A percentile compares a stretch with the other conserved stretches of the same genome.
These are phyloP conservation scores for Nemurella pictetii DNA, from an alignment of 2,888 invertebrate genomes.

Conservation along the genomic window DNA sequence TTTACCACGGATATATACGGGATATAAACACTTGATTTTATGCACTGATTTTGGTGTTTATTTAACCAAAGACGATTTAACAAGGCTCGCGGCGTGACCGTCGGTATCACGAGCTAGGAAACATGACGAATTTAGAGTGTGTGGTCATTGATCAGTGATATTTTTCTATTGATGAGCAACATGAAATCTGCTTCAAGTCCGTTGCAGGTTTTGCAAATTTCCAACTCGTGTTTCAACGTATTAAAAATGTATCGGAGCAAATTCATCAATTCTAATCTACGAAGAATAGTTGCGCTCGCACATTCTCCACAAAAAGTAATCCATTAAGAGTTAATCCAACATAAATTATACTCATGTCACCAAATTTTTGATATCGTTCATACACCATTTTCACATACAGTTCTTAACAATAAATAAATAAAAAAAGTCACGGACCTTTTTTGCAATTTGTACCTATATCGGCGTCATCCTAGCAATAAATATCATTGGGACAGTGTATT, in stretches of 20 bases:
- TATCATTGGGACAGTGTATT: constrained; percentile 20
- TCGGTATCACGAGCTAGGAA: neutral
- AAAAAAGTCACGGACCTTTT: constrained; percentile 6
- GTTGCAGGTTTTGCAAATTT: neutral
- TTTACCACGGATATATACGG: neutral
- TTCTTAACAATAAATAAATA: neutral
- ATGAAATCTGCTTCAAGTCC: too few relatives aligned
- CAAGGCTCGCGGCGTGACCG: neutral
- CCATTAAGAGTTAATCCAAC: neutral
- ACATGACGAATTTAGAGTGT: neutral
- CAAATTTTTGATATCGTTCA: constrained; percentile 20
- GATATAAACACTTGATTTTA: neutral
- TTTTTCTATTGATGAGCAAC: neutral
- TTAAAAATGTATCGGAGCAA: neutral
- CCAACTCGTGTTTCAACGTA: too few relatives aligned
- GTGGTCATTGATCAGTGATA: neutral
- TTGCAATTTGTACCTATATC: constrained; percentile 13
- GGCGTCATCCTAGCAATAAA: constrained; percentile 15
- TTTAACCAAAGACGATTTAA: too few relatives aligned
- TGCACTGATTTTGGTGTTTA: neutral
- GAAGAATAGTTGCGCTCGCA: neutral
- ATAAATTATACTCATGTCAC: constrained; percentile 8
- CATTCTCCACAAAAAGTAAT: neutral
- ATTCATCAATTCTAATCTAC: neutral
- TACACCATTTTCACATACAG: neutral